Evolutionary conservation across 2,113 vertebrate species (phyloP), one percentile per base, ranked within the genome.

Genomic region (Sigmodon hispidus): DNA sequence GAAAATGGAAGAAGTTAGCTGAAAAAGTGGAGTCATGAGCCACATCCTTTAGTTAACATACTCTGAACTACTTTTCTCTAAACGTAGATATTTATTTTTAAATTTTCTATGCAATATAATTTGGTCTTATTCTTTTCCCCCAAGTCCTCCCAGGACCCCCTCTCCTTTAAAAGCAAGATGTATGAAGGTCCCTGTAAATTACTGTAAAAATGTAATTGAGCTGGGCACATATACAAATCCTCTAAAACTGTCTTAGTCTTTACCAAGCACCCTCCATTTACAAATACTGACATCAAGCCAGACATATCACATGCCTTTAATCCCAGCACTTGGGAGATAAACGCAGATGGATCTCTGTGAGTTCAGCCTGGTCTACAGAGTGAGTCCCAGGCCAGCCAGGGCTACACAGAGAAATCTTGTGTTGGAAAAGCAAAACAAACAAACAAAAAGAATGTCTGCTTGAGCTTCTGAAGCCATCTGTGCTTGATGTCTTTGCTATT

Each of bases 1-100:
- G 98, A 98, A 98, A 98, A 98, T 98, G 98, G 99, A 99, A 98
- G 99, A 89, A 79, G 43, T 99, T 98, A 99, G 99, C 98, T 98
- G 98, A 98, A 97, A 95, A 92, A 87, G 40, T 21, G 69, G 1
- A 90, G 36, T 96, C 83, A 29, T 21, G 31, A 75, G 19, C 50
- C 59, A 24, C 15, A 69, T 59, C 10, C 29, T 79, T 72, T 65
- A 59, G 11, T 48, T 92, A 65, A 52, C 13, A 16, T 76, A 29
- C 22, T 57, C 34, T 13, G 77, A 88, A 79, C 40, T 84, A 65
- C 81, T 86, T 94, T 73, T 91, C 19, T 75, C 15, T 57, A 63
- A 90, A 85, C 83, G 11, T 57, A 11, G 59, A 96, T 87, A 40
- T 83, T 29, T 81, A 59, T 61, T 59, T 61, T 83, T 83, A 83